These are phyloP conservation scores for Microplitis demolitor DNA, from an alignment of 1,140 invertebrate genomes.

Conservation along the genomic window DNA sequence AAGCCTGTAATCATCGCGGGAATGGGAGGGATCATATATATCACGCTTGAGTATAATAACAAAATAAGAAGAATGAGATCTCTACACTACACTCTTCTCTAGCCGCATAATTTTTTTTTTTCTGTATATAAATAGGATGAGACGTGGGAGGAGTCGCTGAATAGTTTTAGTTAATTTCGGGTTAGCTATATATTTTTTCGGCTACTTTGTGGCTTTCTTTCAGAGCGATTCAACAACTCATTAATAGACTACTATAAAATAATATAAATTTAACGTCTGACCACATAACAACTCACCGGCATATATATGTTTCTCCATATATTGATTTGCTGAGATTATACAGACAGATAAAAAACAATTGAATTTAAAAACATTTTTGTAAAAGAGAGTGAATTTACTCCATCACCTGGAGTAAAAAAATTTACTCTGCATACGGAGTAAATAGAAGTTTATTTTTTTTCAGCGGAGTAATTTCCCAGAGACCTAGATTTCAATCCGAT, in stretches of 20 bases:
- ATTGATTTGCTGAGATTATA: not conserved
- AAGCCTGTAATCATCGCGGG: conserved; percentile 16
- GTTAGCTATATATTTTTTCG: conserved; percentile 7
- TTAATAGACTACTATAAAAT: conserved; percentile 16
- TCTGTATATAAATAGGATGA: not conserved
- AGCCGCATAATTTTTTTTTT: not conserved
- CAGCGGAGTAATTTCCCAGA: too few species aligned
- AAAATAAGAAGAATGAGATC: not conserved
- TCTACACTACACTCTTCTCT: not conserved
- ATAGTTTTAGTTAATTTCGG: conserved; percentile 7
- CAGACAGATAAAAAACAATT: not conserved
- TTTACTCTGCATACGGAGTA: too few species aligned
- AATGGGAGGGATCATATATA: conserved; percentile 18
- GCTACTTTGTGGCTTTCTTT: conserved; percentile 14
- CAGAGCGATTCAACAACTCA: conserved; percentile 7
- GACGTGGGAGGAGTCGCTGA: not conserved
- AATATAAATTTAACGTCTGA: not conserved
- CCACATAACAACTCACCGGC: not conserved
- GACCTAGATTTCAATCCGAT: too few species aligned
- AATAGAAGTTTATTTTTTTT: too few species aligned
- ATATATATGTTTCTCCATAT: not conserved
- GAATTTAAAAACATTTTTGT: too few species aligned
- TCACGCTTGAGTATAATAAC: not conserved
- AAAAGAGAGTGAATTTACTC: too few species aligned
- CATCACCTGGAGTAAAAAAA: too few species aligned